Base-by-base conservation (phyloP, 2,113 vertebrate species). In the Daphoenositta chrysoptera region DNA sequence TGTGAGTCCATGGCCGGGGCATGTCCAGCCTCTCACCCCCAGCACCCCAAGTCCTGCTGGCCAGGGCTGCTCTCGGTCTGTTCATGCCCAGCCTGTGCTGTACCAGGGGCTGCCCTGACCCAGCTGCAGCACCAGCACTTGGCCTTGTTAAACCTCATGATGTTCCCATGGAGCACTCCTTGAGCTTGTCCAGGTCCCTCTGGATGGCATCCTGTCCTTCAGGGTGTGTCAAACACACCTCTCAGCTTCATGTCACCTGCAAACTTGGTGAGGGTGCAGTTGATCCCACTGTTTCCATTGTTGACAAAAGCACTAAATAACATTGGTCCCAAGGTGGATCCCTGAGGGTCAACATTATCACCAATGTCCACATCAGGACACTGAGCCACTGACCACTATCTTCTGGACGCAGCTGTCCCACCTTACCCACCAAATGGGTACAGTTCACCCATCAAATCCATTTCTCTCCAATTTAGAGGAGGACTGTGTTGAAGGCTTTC, bases 31-130 rank as follows among this genome's bases (percentile, higher is more conserved):
- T 75, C 82, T 56, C 82, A 33, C 23, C 58, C 69, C 81, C 81
- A 64, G 58, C 69, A 73, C 23, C 58, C 18, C 69, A 39, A 8
- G 35, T 54, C 83, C 83, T 65, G 40, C 50, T 35, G 51, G 60
- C 42, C 70, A 85, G 51, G 20, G 51, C 61, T 66, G 71, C 71
- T 50, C 71, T 64, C 11, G 27, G 4, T 15, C 71, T 66, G 37
- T 11, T 37, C 72, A 27, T 51, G 17, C 27, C 37, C 45, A 69
- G 54, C 45, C 83, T 69, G 53, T 3, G 45, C 23, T 87, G 54
- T 13, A 19, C 4, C 0, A 0, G 33, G n/a, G 10, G 1, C 1
- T 63, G 56, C 1, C 9, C 84, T 5, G 3, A 10, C 2, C 26
- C 48, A 79, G 16, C 7, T 17, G 24, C 50, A 80, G 31, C 6